Base-by-base conservation (phyloP, 2,113 vertebrate genomes). In the Lepus americanus region DNA sequence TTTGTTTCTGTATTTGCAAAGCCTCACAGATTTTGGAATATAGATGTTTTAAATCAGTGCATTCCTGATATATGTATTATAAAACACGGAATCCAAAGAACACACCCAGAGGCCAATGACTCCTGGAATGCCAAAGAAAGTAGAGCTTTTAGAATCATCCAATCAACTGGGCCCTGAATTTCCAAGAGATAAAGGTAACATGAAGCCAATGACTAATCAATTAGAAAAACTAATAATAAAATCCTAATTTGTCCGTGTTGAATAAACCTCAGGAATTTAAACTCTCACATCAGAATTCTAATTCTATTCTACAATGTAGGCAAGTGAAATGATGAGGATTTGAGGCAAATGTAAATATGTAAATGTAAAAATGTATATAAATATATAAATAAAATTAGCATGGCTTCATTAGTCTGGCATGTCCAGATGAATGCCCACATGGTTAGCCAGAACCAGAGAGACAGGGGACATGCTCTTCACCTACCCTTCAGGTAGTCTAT, bases 1-100 rank as follows among this genome's bases (percentile, higher is more conserved):
- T 86, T 74, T 92, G n/a, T 74, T 25, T 82, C 29, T n/a, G 5
- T 81, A 44, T 95, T 95, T 89, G 44, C 77, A 23, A 53, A 92
- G 23, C 4, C 31, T 84, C 25, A 59, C 4, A 51, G 3, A 20
- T 81, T 87, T 90, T 49, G 39, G 16, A 85, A 87, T 78, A 64
- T 10, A 66, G 10, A 29, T 66, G 2, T 66, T 90, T 90, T 64
- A 86, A 80, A 25, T 89, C 25, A 16, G 3, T 64, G 6, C 3
- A 55, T 89, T 4, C 20, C 20, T 74, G 0, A 11, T 64, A 80
- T 8, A 11, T 64, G 72, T 9, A 73, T 2, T 27, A 10, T 36
- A 55, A 76, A 95, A 20, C 22, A 44, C 27, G n/a, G 19, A 94
- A 59, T 51, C 6, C 4, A 78, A 63, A 67, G 55, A 70, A 14